Conservation (phyloP, 35 echinoderm and acorn worm genomes). For the Ptychodera flava region DNA sequence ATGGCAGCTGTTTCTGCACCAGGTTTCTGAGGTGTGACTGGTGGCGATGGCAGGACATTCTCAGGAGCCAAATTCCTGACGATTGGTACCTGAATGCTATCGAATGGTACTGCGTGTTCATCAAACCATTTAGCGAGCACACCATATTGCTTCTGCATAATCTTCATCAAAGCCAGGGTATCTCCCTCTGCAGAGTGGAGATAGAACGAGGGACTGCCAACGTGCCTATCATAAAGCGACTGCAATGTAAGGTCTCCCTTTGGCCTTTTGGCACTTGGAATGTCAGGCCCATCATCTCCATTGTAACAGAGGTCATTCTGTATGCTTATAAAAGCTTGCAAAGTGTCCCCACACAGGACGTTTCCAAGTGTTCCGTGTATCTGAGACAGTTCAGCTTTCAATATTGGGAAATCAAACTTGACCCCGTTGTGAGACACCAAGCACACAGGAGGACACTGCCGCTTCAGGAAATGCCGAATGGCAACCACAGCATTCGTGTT, state of each 20-base stretch:
- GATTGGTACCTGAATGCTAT: background rate
- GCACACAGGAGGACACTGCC: conserved; percentile 70
- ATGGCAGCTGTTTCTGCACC: too few species aligned
- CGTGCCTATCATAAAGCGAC: background rate
- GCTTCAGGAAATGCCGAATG: conserved; percentile 40
- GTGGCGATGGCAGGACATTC: too few species aligned
- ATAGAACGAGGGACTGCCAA: background rate
- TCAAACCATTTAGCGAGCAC: background rate
- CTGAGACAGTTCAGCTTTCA: conserved; percentile 48
- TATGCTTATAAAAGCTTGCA: background rate
- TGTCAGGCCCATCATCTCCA: background rate
- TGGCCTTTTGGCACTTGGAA: background rate
- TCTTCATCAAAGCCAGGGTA: background rate
- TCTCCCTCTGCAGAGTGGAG: background rate
- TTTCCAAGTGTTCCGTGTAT: background rate
- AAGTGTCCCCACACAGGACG: background rate
- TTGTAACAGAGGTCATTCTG: background rate
- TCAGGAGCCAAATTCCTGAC: too few species aligned
- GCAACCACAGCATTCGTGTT: conserved; percentile 24
- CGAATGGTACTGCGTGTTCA: background rate
- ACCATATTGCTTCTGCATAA: background rate
- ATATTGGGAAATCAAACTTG: conserved; percentile 76
- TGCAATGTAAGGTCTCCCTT: background rate
- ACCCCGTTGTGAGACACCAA: conserved; percentile 84
- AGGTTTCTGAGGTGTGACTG: too few species aligned